Evolutionary conservation across 2,797 vertebrate species (phyloP).

Genomic region (Lutra lutra): DNA sequence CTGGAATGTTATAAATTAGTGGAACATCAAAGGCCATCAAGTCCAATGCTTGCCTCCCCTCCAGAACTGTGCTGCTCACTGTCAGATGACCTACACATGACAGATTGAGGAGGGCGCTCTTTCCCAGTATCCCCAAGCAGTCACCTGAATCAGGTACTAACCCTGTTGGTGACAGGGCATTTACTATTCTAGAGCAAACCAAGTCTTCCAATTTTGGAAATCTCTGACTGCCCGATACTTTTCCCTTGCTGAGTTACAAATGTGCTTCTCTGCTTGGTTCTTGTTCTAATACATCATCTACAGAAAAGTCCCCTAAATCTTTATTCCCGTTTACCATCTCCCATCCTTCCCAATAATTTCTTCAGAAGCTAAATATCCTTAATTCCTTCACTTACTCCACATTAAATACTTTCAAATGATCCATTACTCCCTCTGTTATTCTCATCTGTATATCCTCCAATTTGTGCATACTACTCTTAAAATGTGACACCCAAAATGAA

Average conservation of each 20-base stretch:
- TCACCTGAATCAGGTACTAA: not conserved
- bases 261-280: not conserved
- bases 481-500: not conserved
- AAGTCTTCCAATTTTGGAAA: not conserved
- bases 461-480: not conserved
- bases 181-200: not conserved
- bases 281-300: not conserved
- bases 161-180: not conserved
- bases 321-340: not conserved
- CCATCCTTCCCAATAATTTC: not conserved
- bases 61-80: not conserved
- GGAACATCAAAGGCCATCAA: not conserved
- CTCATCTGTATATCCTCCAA: not conserved
- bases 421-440: not conserved
- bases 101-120: accelerated
- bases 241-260: not conserved
- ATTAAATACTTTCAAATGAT: not conserved
- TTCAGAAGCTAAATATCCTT: not conserved
- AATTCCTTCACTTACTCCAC: not conserved
- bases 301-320: not conserved
- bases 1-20: not conserved
- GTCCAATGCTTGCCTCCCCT: not conserved
- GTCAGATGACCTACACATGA: not conserved
- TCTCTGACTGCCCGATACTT: not conserved
- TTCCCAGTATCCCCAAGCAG: not conserved